These are phyloP conservation scores for Rhinophrynus dorsalis DNA, from an alignment of 2,797 vertebrate genomes.

Conservation along the genomic window DNA sequence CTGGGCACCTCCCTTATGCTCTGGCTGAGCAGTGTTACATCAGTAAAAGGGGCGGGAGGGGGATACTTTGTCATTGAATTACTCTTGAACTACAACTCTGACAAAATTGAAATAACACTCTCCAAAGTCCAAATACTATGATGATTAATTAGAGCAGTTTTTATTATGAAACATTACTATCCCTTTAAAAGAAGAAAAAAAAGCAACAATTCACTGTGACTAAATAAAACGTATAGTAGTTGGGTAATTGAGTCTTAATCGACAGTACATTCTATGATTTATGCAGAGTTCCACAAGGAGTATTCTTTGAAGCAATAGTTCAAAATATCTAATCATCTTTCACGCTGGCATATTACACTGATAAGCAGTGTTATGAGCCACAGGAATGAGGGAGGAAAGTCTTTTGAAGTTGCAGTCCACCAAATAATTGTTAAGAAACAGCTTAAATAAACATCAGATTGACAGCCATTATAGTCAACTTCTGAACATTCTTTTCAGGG, in stretches of 20 bases:
- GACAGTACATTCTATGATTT: background rate
- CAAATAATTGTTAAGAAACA: background rate
- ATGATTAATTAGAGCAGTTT: too few relatives aligned
- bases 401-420: background rate
- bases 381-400: background rate
- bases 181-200: too few relatives aligned
- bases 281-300: background rate
- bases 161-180: too few relatives aligned
- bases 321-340: slow-evolving; percentile 2
- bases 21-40: too few relatives aligned
- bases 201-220: too few relatives aligned
- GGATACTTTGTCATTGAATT: too few relatives aligned
- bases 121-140: too few relatives aligned
- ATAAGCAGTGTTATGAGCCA: background rate
- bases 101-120: too few relatives aligned
- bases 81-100: too few relatives aligned
- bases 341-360: background rate
- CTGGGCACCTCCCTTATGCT: too few relatives aligned
- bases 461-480: background rate
- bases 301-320: background rate
- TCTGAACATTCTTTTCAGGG: background rate
- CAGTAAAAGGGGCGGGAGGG: too few relatives aligned
- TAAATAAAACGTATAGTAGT: background rate
- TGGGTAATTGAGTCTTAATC: too few relatives aligned
- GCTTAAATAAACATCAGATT: background rate